Evolutionary conservation across 2,888 invertebrate species (phyloP).

Genomic region (Drosophila pseudotakahashii): DNA sequence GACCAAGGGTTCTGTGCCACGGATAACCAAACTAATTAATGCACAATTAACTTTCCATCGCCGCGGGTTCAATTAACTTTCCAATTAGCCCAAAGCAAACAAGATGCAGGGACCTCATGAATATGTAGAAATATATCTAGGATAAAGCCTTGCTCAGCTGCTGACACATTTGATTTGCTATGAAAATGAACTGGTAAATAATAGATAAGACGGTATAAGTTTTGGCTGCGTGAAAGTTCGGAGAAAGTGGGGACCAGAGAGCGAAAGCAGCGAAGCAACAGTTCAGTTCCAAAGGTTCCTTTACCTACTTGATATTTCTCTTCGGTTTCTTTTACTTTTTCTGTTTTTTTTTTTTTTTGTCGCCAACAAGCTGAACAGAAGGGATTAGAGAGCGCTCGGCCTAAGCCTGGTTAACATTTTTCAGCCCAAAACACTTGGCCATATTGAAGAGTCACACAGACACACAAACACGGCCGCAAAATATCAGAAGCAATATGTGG

Average conservation of each 20-base stretch:
- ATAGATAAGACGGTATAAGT: slow-evolving; percentile 36
- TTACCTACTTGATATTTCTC: slow-evolving; percentile 25
- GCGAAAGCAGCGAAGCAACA: slow-evolving; percentile 61
- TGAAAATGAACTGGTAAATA: slow-evolving; percentile 46
- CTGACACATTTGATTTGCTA: slow-evolving; percentile 48
- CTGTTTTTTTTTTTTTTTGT: background rate
- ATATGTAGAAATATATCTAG: slow-evolving; percentile 10
- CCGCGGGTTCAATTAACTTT: slow-evolving; percentile 28
- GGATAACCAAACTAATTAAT: slow-evolving; percentile 43
- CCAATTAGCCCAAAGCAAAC: slow-evolving; percentile 40
- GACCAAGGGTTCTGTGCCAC: background rate
- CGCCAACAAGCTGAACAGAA: slow-evolving; percentile 13
- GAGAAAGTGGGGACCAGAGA: background rate
- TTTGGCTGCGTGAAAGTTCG: slow-evolving; percentile 27
- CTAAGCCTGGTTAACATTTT: slow-evolving; percentile 35
- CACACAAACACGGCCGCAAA: slow-evolving; percentile 20
- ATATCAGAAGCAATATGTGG: slow-evolving; percentile 9
- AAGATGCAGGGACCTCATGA: slow-evolving; percentile 9
- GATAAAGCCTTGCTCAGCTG: slow-evolving; percentile 26
- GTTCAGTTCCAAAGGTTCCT: slow-evolving; percentile 66
- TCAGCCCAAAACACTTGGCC: slow-evolving; percentile 40
- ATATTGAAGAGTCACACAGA: slow-evolving; percentile 41
- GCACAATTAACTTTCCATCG: slow-evolving; percentile 24
- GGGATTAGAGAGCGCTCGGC: slow-evolving; percentile 26
- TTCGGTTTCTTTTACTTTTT: background rate